These are phyloP conservation scores for Oreochromis tanganicae DNA, from an alignment of 2,113 vertebrate species.

Conservation along the genomic window DNA sequence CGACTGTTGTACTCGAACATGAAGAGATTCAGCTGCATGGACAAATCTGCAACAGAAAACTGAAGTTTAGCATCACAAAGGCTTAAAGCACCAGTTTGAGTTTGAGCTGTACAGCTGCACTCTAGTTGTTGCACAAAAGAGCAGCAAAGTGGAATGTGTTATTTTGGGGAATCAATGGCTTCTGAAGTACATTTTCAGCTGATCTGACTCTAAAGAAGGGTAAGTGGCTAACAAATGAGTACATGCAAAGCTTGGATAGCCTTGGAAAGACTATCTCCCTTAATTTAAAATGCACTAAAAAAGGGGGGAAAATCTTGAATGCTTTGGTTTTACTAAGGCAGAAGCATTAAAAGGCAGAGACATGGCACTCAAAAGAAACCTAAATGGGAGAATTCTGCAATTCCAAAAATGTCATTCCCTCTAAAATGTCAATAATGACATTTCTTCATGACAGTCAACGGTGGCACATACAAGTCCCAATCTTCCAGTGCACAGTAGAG, in stretches of 20 bases:
- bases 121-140: background rate
- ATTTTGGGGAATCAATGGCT: background rate
- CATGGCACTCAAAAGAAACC: background rate
- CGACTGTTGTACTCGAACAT: slow-evolving; percentile 97
- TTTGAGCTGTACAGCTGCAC: background rate
- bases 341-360: background rate
- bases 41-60: slow-evolving; percentile 77
- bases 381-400: background rate
- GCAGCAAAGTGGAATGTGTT: background rate
- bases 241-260: background rate
- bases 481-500: background rate
- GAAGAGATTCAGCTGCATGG: slow-evolving; percentile 97
- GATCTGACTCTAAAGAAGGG: background rate
- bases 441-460: background rate
- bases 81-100: background rate
- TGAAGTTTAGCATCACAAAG: background rate
- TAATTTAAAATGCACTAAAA: background rate
- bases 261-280: background rate
- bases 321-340: background rate
- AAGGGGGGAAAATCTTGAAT: background rate
- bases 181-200: background rate
- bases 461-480: background rate
- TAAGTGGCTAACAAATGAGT: background rate
- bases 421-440: background rate
- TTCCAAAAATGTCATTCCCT: background rate